phyloP scores from a whole-genome alignment of 2,888 invertebrate genomes.

The Harpalus rubripes region DNA sequence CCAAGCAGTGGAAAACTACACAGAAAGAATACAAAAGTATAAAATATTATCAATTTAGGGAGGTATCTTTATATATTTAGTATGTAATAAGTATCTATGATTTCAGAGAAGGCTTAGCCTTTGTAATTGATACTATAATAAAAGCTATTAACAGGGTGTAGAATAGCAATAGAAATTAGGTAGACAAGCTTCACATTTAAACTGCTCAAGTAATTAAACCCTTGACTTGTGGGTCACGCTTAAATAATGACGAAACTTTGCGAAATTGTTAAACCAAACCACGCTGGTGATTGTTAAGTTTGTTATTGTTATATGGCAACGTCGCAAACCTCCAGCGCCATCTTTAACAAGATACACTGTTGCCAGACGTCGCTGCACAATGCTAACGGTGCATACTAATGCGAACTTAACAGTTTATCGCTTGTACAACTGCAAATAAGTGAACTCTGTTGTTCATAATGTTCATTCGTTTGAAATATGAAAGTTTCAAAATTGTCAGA shows the following conservation, averaged over 20 bases:
- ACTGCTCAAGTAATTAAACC: constrained; percentile 25
- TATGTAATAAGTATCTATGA: no score
- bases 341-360: constrained; percentile 25
- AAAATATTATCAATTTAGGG: no score
- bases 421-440: constrained; percentile 26
- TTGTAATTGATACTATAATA: not conserved
- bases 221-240: constrained; percentile 6
- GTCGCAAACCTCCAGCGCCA: constrained; percentile 8
- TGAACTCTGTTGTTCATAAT: constrained; percentile 24
- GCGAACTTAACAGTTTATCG: constrained; percentile 36
- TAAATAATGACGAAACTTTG: constrained; percentile 34
- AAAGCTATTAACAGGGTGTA: not conserved
- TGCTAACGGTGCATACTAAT: constrained; percentile 35
- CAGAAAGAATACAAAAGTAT: no score
- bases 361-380: constrained; percentile 17
- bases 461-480: constrained; percentile 30
- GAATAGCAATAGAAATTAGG: constrained; percentile 14
- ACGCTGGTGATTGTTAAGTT: constrained; percentile 33
- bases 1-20: no score
- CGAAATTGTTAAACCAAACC: constrained; percentile 30
- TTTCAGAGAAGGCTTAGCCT: no score
- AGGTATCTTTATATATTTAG: no score
- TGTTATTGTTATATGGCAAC: constrained; percentile 32
- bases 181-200: not conserved
- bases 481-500: constrained; percentile 28